Base-by-base conservation (phyloP, 1,140 invertebrate species). In the Bombus terrestris region DNA sequence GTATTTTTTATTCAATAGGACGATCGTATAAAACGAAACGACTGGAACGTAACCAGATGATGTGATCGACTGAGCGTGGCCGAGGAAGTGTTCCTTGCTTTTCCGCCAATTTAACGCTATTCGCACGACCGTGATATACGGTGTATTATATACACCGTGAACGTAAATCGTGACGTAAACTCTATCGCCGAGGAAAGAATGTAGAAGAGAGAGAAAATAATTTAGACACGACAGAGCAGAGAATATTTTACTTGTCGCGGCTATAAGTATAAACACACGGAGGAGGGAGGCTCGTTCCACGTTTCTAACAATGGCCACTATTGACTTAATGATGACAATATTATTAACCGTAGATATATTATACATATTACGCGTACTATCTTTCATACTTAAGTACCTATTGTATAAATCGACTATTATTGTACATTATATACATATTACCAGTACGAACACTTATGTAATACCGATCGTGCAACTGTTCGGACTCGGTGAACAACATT, bases 311-410 rank as follows among this genome's bases (percentile, higher is more conserved):
- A 66, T 39, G 74, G 62, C 68, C 71, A 69, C 74, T 64, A 75
- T 81, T 85, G 89, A 89, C 87, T 91, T 91, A 91, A 92, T 86
- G 71, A 92, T 82, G 93, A 94, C 93, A 93, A 94, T 94, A 94
- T 89, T 94, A 94, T 89, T 88, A 86, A 90, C 74, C 91, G 85
- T 93, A 93, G 90, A 92, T 92, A 91, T 81, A 39, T 87, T 91
- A 90, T 75, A 86, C 71, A 89, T 80, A 90, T 62, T 71, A 87
- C 62, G 75, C 53, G 85, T 80, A 84, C 73, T 87, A 87, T 86
- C 76, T 89, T 93, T 89, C 85, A 74, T 88, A 89, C 86, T 53
- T 79, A 87, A 69, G 86, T 90, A 91, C 77, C n/a, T 88, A 89
- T 86, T 89, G 85, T 89, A 89, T 91, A 92, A 57, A 90, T 88